phyloP scores from a whole-genome alignment of 2,797 vertebrate genomes.

The Garrulus glandarius region DNA sequence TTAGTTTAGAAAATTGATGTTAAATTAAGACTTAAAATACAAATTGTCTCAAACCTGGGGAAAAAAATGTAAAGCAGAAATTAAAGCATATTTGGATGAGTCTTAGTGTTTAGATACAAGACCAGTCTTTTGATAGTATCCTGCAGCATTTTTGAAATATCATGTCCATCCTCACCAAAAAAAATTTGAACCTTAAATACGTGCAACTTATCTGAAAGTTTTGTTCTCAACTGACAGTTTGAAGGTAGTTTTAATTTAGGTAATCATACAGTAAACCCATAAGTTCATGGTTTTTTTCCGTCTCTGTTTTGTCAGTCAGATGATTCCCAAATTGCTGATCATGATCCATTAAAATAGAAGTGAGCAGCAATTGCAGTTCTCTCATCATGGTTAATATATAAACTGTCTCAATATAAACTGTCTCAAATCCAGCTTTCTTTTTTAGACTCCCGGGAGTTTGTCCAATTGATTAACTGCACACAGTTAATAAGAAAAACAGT shows the following conservation, averaged over 20 bases:
- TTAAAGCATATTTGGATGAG: background rate
- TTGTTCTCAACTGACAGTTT: background rate
- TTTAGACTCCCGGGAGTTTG: background rate
- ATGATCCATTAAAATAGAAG: background rate
- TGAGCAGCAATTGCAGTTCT: background rate
- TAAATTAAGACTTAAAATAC: background rate
- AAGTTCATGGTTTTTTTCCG: background rate
- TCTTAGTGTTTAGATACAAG: background rate
- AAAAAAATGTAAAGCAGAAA: background rate
- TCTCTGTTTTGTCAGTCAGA: background rate
- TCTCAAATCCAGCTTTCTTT: background rate
- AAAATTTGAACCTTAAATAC: background rate
- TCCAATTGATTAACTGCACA: background rate
- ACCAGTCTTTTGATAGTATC: background rate
- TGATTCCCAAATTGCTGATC: background rate
- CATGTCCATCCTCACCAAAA: fast-evolving
- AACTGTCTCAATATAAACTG: background rate
- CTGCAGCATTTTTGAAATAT: background rate
- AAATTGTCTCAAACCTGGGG: background rate
- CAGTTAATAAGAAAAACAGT: background rate
- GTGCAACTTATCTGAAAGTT: background rate
- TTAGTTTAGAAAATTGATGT: background rate
- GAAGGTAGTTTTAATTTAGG: background rate
- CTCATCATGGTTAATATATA: background rate
- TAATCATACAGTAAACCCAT: background rate